Evolutionary conservation across 1,140 invertebrate species (phyloP), one percentile per base, ranked within the genome.

Genomic region (Dufourea novaeangliae): DNA sequence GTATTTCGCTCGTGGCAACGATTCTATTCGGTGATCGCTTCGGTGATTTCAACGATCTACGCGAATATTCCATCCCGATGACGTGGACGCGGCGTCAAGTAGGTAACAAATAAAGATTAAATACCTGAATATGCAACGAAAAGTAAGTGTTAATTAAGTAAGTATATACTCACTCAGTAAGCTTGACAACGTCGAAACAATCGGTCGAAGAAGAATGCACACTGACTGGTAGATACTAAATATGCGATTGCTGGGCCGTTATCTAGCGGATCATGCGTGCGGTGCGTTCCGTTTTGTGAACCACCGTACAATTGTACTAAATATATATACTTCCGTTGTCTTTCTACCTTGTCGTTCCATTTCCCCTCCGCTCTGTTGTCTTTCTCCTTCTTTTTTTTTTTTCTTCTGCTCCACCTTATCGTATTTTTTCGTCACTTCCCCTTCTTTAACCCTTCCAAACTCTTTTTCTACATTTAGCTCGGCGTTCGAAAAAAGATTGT

Each of bases 201-300:
- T 59, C 25, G 5, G n/a, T 14, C 14, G 20, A 32, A 44, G 64
- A 66, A 17, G 50, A 41, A 44, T 70, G 64, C 37, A 78, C 3
- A 52, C 61, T 64, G 27, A 37, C 32, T 54, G 83, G 67, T 84
- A 82, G 73, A 78, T 50, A 64, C 69, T n/a, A 66, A 88, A 79
- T 87, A 89, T 86, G 88, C 87, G 88, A 80, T 74, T 80, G 79
- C 77, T 76, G 87, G 82, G 86, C 88, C 88, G 88, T 90, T 90
- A 89, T 88, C 85, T 90, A 89, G 88, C 88, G 84, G 87, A 79
- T 66, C 86, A 83, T 68, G 79, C 69, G 72, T 79, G 77, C 80
- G 78, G 29, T 27, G 64, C 69, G 76, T 83, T 81, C 79, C 69
- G 80, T 77, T 86, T 83, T 80, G 6, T 1, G 17, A 54, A n/a